Evolutionary conservation across 2,113 vertebrate genomes (phyloP).

Genomic region (Centropus bengalensis): DNA sequence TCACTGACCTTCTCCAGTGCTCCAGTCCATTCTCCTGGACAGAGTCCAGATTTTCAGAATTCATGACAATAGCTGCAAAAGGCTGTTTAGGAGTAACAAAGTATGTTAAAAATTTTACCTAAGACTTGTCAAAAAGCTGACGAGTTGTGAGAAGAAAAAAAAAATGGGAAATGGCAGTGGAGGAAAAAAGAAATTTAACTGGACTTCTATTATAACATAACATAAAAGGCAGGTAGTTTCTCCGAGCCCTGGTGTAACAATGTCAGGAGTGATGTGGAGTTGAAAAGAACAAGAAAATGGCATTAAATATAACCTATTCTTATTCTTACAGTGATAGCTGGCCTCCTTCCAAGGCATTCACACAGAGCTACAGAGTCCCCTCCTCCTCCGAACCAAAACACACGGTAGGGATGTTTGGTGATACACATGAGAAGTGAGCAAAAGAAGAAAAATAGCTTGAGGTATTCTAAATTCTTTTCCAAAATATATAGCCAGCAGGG

Average conservation of each 20-base stretch:
- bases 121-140: not conserved
- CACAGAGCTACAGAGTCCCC: not conserved
- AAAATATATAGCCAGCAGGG: constrained; percentile 42
- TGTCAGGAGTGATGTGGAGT: not conserved
- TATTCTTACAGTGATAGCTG: constrained; percentile 8
- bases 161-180: not conserved
- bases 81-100: not conserved
- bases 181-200: not conserved
- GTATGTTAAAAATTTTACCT: not conserved
- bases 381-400: constrained; percentile 19
- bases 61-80: not conserved
- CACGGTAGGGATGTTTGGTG: constrained; percentile 3
- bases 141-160: not conserved
- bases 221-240: not conserved
- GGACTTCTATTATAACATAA: not conserved
- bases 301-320: constrained; percentile 2
- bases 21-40: constrained; percentile 25
- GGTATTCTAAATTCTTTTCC: constrained; percentile 40
- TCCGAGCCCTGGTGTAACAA: not conserved
- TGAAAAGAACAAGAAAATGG: constrained; percentile 25
- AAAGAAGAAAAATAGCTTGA: constrained; percentile 36
- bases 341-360: not conserved
- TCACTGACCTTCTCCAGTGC: not conserved
- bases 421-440: constrained; percentile 42
- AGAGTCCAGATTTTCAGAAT: constrained; percentile 1